phyloP scores from a whole-genome alignment of 2,113 vertebrate species.

The Platycercus adscitus region DNA sequence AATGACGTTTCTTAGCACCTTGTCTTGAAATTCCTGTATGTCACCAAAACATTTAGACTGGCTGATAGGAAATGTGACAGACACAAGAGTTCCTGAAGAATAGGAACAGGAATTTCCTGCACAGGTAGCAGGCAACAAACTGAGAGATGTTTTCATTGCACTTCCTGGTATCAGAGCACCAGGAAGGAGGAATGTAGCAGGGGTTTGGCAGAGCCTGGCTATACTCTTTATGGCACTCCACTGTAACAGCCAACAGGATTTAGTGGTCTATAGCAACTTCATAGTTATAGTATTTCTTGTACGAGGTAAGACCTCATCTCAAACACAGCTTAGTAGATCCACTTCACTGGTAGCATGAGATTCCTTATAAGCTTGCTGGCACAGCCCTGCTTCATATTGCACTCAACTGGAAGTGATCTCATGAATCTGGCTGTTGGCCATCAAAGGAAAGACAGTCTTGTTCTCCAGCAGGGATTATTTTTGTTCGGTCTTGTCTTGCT shows the following conservation, averaged over 20 bases:
- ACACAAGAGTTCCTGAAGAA: constrained; percentile 41
- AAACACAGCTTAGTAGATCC: neutral
- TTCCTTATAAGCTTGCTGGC: neutral
- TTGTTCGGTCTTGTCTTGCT: constrained; percentile 61
- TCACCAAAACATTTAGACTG: constrained; percentile 21
- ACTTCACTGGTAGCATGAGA: neutral
- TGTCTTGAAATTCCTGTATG: neutral
- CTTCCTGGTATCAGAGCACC: constrained; percentile 14
- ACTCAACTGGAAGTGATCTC: constrained; percentile 65
- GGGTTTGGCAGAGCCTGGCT: neutral
- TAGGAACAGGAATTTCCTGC: constrained; percentile 60
- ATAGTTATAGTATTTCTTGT: neutral
- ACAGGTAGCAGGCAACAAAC: constrained; percentile 40
- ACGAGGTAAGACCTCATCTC: neutral
- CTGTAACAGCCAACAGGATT: neutral
- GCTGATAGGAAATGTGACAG: neutral
- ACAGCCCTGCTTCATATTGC: neutral
- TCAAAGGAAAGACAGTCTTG: constrained; percentile 66
- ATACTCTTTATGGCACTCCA: neutral
- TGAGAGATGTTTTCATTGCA: constrained; percentile 26
- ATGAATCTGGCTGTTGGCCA: constrained; percentile 61
- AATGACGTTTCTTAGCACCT: neutral
- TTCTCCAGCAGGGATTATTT: constrained; percentile 68
- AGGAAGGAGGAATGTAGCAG: neutral
- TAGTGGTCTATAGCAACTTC: neutral